A percentile compares a stretch with the other conserved stretches of the same genome.
These are phyloP conservation scores for Cepaea hortensis DNA, from an alignment of 2,888 invertebrate species.

Conservation along the genomic window DNA sequence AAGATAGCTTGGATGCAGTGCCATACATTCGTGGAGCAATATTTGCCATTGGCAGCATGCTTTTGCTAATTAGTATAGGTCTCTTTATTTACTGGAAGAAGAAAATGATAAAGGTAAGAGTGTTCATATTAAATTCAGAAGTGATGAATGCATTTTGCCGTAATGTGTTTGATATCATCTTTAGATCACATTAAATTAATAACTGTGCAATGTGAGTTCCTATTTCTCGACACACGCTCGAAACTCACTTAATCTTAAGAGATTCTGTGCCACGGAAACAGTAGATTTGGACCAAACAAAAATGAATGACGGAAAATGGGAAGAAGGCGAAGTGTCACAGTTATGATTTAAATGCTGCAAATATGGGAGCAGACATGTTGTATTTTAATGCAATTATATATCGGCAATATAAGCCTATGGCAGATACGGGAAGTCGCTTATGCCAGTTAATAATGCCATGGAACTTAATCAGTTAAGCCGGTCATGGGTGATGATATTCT, in stretches of 20 bases:
- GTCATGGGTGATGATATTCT: too few relatives aligned
- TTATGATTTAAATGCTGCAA: background rate
- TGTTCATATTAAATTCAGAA: background rate
- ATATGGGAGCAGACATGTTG: background rate
- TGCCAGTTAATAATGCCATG: too few relatives aligned
- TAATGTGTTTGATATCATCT: background rate
- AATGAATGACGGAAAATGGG: too few relatives aligned
- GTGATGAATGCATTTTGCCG: background rate
- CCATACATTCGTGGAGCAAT: constrained; percentile 28
- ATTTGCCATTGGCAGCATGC: constrained; percentile 13
- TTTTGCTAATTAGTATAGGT: background rate
- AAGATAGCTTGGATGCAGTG: constrained; percentile 34
- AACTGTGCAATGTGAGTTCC: background rate
- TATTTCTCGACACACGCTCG: background rate
- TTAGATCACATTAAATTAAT: background rate
- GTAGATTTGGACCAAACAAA: too few relatives aligned
- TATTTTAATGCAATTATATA: background rate
- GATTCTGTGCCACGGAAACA: too few relatives aligned
- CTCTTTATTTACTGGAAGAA: constrained; percentile 28
- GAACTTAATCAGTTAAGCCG: too few relatives aligned
- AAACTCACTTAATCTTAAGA: too few relatives aligned
- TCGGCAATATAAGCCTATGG: background rate
- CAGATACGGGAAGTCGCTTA: background rate
- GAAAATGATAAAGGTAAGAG: constrained; percentile 10
- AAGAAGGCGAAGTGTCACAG: too few relatives aligned